phyloP scores from a whole-genome alignment of 2,888 invertebrate species.

The Rhorus exstirpatorius region DNA sequence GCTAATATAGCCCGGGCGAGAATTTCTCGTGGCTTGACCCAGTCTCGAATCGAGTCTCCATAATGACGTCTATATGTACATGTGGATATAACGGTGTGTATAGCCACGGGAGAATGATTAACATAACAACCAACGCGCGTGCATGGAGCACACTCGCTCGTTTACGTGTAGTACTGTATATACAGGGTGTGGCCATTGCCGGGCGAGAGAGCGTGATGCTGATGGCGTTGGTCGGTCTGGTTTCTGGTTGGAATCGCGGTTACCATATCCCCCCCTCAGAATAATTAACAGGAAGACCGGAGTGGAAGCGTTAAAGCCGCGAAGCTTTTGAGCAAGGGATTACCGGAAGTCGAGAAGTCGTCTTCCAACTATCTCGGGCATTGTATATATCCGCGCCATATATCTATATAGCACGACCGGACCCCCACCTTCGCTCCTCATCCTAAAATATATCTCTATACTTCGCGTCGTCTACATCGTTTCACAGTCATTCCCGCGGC shows the following conservation, averaged over 20 bases:
- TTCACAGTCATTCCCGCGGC: slow-evolving; percentile 5
- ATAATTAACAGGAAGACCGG: slow-evolving; percentile 68
- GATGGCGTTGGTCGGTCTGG: slow-evolving; percentile 63
- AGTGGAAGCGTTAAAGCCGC: slow-evolving; percentile 67
- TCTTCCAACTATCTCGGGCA: background rate
- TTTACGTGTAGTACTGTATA: slow-evolving; percentile 24
- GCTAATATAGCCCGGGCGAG: slow-evolving; percentile 32
- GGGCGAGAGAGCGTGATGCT: slow-evolving; percentile 58
- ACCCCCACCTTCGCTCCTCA: background rate
- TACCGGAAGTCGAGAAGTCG: slow-evolving; percentile 67
- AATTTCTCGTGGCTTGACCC: slow-evolving; percentile 55
- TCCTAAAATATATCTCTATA: slow-evolving; percentile 22
- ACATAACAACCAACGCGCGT: slow-evolving; percentile 66
- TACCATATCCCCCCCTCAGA: slow-evolving; percentile 60
- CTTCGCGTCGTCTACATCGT: background rate
- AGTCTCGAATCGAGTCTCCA: slow-evolving; percentile 42
- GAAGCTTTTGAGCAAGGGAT: slow-evolving; percentile 66
- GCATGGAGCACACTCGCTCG: slow-evolving; percentile 10
- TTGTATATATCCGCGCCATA: background rate
- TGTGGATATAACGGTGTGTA: background rate
- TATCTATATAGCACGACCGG: background rate
- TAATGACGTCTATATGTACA: slow-evolving; percentile 11
- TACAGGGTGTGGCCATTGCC: background rate
- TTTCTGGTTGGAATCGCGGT: slow-evolving; percentile 56
- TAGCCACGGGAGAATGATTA: slow-evolving; percentile 64